Evolutionary conservation across 2,797 vertebrate species (phyloP), one percentile per base, ranked within the genome.

Genomic region (Onychomys torridus): DNA sequence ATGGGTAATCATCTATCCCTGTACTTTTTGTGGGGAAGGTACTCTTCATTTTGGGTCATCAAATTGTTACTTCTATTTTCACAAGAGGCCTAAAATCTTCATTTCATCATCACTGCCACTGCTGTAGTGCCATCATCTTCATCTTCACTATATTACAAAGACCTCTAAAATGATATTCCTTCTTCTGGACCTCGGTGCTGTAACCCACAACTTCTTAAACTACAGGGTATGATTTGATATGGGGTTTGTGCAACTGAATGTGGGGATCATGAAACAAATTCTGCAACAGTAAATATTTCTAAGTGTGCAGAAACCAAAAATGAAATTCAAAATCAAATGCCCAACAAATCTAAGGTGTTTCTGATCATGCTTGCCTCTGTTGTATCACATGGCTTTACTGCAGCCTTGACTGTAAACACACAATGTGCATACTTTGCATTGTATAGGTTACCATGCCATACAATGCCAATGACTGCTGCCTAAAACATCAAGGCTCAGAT

Each of bases 11-110:
- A 67, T 81, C 37, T 75, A 76, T 88, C 8, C 19, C 71, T 93
- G 29, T 43, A 43, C 89, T 93, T 95, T 59, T 52, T 92, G 17
- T 19, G 6, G 69, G 37, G 7, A 23, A 57, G 75, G 13, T 59
- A 69, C 12, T 77, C 79, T 23, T 79, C 25, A 43, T 86, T 92
- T 49, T 75, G n/a, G 32, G 78, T 92, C 40, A 34, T 77, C 77
- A 77, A 46, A 52, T 79, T 88, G 34, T 88, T 93, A 40, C 37
- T 88, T 90, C 76, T 96, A 37, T 89, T 32, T 90, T 93, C 40
- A 71, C 84, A 91, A 88, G n/a, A 95, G 29, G 34, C 37, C 59
- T 85, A 77, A 67, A 90, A 55, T 93, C 43, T 90, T 93, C 1
- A 19, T 67, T 90, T 76, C 6, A 32, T 49, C 10, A 71, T 82